Evolutionary conservation across 2,888 invertebrate genomes (phyloP), one percentile per base, ranked within the genome.

Genomic region (Cylloceria caligata): DNA sequence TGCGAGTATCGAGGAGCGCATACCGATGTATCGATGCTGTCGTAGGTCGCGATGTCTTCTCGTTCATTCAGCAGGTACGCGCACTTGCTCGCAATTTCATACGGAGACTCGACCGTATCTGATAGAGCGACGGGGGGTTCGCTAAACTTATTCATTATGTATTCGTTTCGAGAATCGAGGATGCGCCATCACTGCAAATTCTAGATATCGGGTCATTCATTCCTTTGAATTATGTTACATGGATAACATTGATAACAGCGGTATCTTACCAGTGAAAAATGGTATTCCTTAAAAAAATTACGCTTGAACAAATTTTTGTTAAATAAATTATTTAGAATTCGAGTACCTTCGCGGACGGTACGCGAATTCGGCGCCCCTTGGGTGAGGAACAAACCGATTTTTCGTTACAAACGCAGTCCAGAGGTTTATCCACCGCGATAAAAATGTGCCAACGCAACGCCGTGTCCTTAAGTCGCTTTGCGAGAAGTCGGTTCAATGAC

Each of bases 61-160:
- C 74, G 80, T 74, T 79, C 72, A 84, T 83, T 72, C 74, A n/a
- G n/a, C n/a, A 74, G 73, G 68, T 65, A 71, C 67, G 47, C 45
- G 68, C 75, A 78, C 80, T 78, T 73, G 45, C 68, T 55, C 64
- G 42, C 64, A 77, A 62, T 79, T 65, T 57, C 76, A 47, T 36
- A 73, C 45, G 42, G 71, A 84, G 85, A 82, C 79, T 52, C 60
- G 52, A 16, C 24, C 27, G 36, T 36, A 36, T 30, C 16, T 2
- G 27, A 36, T 19, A 34, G n/a, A 39, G 62, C 45, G 45, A 69
- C n/a, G n/a, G n/a, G 62, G 47, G 81, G 69, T 76, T 74, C 79
- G 84, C 84, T 72, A 72, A 81, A 87, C 87, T 88, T 86, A 83
- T 79, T 88, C 84, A 86, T 88, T 88, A 88, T 88, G n/a, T 21